Evolutionary conservation across 2,888 invertebrate species (phyloP), one percentile per base, ranked within the genome.

Genomic region (Lacanobia oleracea): DNA sequence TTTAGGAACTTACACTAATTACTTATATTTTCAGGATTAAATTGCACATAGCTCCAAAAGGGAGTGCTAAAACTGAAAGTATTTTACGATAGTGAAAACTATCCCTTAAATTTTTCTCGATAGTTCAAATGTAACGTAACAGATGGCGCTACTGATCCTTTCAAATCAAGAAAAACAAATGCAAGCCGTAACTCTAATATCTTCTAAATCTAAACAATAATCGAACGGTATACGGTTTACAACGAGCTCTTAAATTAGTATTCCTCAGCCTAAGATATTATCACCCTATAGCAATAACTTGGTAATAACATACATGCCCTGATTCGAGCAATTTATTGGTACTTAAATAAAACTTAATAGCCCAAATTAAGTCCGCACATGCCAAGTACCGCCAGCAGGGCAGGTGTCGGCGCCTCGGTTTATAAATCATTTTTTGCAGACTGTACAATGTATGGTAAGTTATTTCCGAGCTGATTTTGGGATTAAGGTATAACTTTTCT

Each of bases 301-400:
- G 57, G 71, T 67, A 71, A 71, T 79, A 64, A 70, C 82, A 67
- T 57, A 77, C 66, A 71, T 48, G 78, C 51, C 21, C 63, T 59
- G 67, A 77, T 65, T 82, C 45, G 21, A 18, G 53, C 80, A 72
- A 83, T 84, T 81, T 75, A 78, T 78, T 61, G 83, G 60, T 70
- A 78, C 65, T 73, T 66, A 68, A 74, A 81, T 67, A 62, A 68
- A 70, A 79, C 48, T 45, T 75, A 86, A 83, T 69, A 74, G 70
- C 64, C 48, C 43, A 57, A 77, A 84, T 84, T 84, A 81, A 75
- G 73, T 81, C 65, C 56, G 75, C 86, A 82, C 77, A 86, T 86
- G 84, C 86, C 79, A 77, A 68, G 72, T 85, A 86, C 73, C 57
- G 77, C 59, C 72, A 70, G 71, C 78, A 71, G 37, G 84, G 82